phyloP scores from a whole-genome alignment of 2,888 invertebrate genomes.

The Tenthredo mesomela region DNA sequence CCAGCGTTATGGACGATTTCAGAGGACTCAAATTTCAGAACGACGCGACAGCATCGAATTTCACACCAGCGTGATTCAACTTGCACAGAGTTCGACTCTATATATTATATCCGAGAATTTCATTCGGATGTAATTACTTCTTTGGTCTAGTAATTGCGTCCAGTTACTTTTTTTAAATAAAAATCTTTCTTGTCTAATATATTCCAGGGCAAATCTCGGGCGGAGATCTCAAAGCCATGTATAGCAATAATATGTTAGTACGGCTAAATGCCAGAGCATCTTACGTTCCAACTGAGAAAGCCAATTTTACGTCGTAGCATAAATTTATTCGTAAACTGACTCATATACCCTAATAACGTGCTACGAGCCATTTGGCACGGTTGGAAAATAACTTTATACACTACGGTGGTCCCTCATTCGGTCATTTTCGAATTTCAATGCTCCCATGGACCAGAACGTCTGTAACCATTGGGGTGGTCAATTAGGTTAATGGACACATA shows the following conservation, averaged over 20 bases:
- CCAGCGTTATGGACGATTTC: conserved; percentile 7
- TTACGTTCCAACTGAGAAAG: conserved; percentile 27
- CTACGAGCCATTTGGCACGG: not conserved
- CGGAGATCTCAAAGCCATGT: not conserved
- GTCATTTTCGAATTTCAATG: no score
- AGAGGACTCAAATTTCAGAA: conserved; percentile 33
- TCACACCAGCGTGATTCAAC: not conserved
- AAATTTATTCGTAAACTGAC: conserved; percentile 27
- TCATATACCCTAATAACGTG: not conserved
- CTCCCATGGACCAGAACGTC: no score
- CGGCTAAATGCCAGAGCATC: conserved; percentile 12
- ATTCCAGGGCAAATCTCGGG: not conserved
- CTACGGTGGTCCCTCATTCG: not conserved
- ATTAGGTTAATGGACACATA: no score
- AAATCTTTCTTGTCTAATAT: not conserved
- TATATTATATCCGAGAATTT: not conserved
- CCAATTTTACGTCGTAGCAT: conserved; percentile 39
- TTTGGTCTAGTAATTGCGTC: conserved; percentile 3
- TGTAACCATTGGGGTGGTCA: no score
- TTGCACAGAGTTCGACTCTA: not conserved
- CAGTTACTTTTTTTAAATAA: not conserved
- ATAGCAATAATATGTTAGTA: not conserved
- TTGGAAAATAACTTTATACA: not conserved
- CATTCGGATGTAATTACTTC: not conserved
- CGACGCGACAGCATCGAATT: not conserved